Conservation (phyloP, 2,797 vertebrate genomes). For the Alouatta caraya region DNA sequence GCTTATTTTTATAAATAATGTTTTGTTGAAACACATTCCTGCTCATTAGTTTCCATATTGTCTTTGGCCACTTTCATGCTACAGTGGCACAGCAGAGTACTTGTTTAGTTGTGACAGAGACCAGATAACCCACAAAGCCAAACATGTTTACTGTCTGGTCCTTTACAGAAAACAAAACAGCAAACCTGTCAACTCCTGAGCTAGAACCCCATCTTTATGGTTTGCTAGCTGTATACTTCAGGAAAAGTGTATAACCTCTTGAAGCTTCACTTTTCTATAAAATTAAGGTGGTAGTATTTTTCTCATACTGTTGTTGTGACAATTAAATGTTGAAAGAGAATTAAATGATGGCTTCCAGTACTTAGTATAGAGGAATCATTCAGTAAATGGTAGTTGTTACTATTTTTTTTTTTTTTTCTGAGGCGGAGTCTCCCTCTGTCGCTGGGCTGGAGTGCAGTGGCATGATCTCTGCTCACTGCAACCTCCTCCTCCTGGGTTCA, state of each 20-base stretch:
- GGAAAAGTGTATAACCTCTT: background rate
- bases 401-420: too few relatives aligned
- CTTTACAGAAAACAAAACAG: background rate
- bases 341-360: background rate
- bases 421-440: too few relatives aligned
- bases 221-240: background rate
- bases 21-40: background rate
- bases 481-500: too few relatives aligned
- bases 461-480: too few relatives aligned
- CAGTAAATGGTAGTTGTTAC: background rate
- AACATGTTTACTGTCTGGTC: background rate
- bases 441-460: too few relatives aligned
- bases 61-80: background rate
- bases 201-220: background rate
- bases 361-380: background rate
- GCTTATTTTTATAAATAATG: background rate
- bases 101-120: background rate
- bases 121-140: background rate
- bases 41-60: background rate
- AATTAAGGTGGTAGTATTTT: background rate
- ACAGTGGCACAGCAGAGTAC: background rate
- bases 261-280: background rate
- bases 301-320: background rate
- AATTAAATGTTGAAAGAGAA: constrained; percentile 19
- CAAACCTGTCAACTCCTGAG: background rate